These are phyloP conservation scores for Campopleginae sp. DNA, from an alignment of 2,888 invertebrate genomes.

Conservation along the genomic window DNA sequence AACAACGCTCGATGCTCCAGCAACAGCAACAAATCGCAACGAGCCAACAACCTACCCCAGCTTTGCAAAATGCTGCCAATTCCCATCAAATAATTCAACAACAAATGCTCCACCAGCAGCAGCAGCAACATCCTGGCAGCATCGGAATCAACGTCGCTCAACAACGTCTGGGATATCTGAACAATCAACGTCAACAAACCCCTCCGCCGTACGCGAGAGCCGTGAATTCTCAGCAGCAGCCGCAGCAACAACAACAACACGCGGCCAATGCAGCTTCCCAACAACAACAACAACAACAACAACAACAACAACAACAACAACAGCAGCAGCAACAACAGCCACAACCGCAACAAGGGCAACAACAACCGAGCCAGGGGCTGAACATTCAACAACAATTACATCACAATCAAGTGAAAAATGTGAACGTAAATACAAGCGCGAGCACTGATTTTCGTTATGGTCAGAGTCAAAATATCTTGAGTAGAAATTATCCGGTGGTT, in stretches of 20 bases:
- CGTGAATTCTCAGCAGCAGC: slow-evolving; percentile 72
- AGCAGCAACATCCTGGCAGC: slow-evolving; percentile 49
- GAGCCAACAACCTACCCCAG: slow-evolving; percentile 51
- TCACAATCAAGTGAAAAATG: slow-evolving; percentile 82
- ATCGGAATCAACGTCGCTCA: slow-evolving; percentile 78
- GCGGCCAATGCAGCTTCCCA: slow-evolving; percentile 64
- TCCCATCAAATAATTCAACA: slow-evolving; percentile 65
- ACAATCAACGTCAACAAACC: slow-evolving; percentile 81
- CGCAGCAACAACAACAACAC: slow-evolving; percentile 57
- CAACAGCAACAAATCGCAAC: slow-evolving; percentile 73
- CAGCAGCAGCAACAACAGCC: slow-evolving; percentile 76
- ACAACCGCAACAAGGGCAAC: slow-evolving; percentile 76
- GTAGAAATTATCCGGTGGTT: slow-evolving; percentile 78
- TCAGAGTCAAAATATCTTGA: slow-evolving; percentile 82
- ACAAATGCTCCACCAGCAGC: slow-evolving; percentile 59
- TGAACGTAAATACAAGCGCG: slow-evolving; percentile 81
- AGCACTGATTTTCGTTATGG: slow-evolving; percentile 83
- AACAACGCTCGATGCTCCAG: slow-evolving; percentile 73
- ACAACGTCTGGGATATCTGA: slow-evolving; percentile 80
- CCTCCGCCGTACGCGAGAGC: slow-evolving; percentile 84
- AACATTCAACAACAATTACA: slow-evolving; percentile 82
- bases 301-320: slow-evolving; percentile 71
- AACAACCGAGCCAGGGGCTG: slow-evolving; percentile 77
- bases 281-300: slow-evolving; percentile 69
- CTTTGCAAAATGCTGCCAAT: slow-evolving; percentile 71